Percentiles rank a stretch among this genome's conserved stretches.
These are phyloP conservation scores for Bos taurus DNA, from an alignment of 2,113 vertebrate genomes.

Conservation along the genomic window DNA sequence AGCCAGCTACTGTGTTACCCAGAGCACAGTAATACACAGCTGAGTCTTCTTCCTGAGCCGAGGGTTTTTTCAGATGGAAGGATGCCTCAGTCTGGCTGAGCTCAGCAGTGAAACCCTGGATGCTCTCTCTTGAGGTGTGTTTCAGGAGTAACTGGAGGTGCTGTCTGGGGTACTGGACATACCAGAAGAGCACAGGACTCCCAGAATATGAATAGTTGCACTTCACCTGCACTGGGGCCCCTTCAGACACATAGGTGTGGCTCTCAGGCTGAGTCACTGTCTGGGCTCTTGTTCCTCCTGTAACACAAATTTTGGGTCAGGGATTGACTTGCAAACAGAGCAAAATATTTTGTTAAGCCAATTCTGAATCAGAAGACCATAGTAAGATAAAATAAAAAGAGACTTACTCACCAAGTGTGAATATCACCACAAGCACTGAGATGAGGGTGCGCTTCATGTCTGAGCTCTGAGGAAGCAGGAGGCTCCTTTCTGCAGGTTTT, in stretches of 20 bases:
- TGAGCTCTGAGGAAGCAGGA: too few relatives aligned
- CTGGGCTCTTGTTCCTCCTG: slow-evolving; percentile 10
- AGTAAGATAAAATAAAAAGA: background rate
- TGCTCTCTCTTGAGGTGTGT: background rate
- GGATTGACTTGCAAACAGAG: background rate
- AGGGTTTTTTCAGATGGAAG: slow-evolving; percentile 23
- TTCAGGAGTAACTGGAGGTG: slow-evolving; percentile 10
- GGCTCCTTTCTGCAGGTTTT: too few relatives aligned
- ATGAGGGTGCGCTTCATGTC: too few relatives aligned
- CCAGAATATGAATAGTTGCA: slow-evolving; percentile 1
- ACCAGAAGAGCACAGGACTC: background rate
- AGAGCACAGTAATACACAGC: slow-evolving; percentile 11
- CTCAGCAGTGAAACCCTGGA: background rate
- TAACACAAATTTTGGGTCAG: background rate
- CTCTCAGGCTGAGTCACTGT: slow-evolving; percentile 5
- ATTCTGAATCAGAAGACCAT: background rate
- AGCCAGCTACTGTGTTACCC: background rate
- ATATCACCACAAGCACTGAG: too few relatives aligned
- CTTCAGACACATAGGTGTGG: background rate
- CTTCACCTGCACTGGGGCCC: background rate
- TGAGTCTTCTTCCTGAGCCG: background rate
- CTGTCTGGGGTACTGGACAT: background rate
- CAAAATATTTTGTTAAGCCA: background rate
- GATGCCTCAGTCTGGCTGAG: background rate
- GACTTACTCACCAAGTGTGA: background rate